Evolutionary conservation across 2,113 vertebrate genomes (phyloP), one percentile per base, ranked within the genome.

Genomic region (Vireo altiloquus): DNA sequence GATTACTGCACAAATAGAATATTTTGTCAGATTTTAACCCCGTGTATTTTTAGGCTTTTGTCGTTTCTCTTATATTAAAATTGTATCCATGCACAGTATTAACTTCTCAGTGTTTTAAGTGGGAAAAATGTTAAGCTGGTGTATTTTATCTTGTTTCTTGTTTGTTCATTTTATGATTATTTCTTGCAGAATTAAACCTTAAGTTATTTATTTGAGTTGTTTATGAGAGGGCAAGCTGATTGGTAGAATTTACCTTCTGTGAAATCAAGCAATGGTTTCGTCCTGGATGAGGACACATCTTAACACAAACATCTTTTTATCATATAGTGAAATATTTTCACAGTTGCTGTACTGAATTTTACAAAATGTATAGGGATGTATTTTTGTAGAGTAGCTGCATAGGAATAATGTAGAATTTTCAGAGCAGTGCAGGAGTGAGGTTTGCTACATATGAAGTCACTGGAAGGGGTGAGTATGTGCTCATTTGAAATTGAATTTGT

Each of bases 191-290:
- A 85, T 69, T 82, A 85, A 94, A 90, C 21, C 40, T 89, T 47
- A 63, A 77, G 7, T 64, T 63, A 15, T 13, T 66, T 52, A 64
- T 92, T 57, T 90, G 65, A 75, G n/a, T n/a, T n/a, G n/a, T n/a
- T n/a, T 83, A 82, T 52, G 40, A 80, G 63, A 92, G 61, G 50
- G 47, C 72, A 90, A 92, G 27, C 3, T 92, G 78, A 95, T 69
- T 69, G 75, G 86, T 91, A 59, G 68, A 93, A 95, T 92, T 94
- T 83, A 79, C 68, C 60, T 95, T 88, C 81, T 93, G 47, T 93
- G 83, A 96, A 96, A 87, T 86, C 42, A 90, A 79, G 68, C n/a
- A 59, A 27, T 35, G 2, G 1, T 94, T 82, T 81, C 65, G 47
- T 86, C 81, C 28, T 37, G 35, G 57, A 83, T 22, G 23, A 39